Conservation (phyloP, 2,888 invertebrate species). For the Helicoverpa assulta region DNA sequence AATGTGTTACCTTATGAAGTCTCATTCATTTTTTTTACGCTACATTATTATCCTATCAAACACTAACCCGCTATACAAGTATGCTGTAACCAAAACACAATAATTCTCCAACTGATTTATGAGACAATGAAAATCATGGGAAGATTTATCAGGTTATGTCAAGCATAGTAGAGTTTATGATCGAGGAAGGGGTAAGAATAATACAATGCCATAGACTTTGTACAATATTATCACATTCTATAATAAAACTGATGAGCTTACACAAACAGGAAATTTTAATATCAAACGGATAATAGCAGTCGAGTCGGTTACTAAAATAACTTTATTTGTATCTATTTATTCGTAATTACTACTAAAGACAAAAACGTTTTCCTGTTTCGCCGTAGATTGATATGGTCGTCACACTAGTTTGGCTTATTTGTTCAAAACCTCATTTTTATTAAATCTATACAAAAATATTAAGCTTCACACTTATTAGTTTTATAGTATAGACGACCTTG, state of each 20-base stretch:
- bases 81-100: conserved; percentile 23
- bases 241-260: conserved; percentile 48
- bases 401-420: conserved; percentile 14
- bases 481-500: conserved; percentile 38
- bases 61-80: conserved; percentile 12
- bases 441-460: background rate
- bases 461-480: background rate
- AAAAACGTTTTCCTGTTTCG: conserved; percentile 56
- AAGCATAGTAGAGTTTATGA: conserved; percentile 24
- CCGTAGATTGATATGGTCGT: conserved; percentile 12
- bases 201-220: conserved; percentile 27
- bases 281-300: conserved; percentile 59
- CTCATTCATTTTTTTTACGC: conserved; percentile 43
- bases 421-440: conserved; percentile 2
- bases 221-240: conserved; percentile 39
- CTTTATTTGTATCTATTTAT: conserved; percentile 47
- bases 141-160: conserved; percentile 27
- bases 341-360: conserved; percentile 44
- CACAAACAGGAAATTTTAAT: conserved; percentile 72
- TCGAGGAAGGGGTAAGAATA: conserved; percentile 27
- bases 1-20: conserved; percentile 44
- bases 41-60: conserved; percentile 37
- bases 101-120: conserved; percentile 29
- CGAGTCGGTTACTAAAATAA: conserved; percentile 45
- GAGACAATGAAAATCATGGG: conserved; percentile 14